Evolutionary conservation across 1,140 invertebrate species (phyloP).

Genomic region (Colletes latitarsis): DNA sequence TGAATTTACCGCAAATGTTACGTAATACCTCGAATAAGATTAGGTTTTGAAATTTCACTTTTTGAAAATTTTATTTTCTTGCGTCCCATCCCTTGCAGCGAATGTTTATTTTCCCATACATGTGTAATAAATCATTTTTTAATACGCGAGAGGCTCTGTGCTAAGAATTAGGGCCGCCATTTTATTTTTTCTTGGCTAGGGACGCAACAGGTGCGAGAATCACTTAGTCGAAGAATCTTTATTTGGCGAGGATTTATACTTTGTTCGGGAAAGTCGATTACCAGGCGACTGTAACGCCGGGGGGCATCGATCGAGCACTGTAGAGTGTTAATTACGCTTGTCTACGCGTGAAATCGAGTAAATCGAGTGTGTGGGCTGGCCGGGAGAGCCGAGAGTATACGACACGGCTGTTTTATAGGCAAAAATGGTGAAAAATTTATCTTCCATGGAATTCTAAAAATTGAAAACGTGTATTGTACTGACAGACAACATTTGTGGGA

Average conservation of each 20-base stretch:
- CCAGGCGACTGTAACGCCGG: not conserved
- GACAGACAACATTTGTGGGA: not conserved
- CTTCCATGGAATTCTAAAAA: not conserved
- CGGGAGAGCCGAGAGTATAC: not conserved
- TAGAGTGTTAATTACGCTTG: constrained; percentile 15
- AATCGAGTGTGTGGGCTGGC: constrained; percentile 15
- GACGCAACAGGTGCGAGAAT: constrained; percentile 33
- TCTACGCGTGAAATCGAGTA: constrained; percentile 39
- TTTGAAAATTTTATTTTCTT: no score
- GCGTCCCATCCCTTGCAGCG: no score
- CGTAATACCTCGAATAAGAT: no score
- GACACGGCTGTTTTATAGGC: not conserved
- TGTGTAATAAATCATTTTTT: no score
- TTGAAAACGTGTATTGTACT: not conserved
- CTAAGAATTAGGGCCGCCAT: not conserved
- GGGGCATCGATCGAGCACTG: not conserved
- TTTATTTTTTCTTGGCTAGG: not conserved
- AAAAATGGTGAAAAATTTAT: not conserved
- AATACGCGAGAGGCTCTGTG: no score
- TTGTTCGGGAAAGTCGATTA: constrained; percentile 23
- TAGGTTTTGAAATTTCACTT: no score
- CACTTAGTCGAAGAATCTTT: not conserved
- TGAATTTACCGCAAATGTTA: no score
- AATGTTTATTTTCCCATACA: no score
- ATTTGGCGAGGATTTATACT: constrained; percentile 8